A percentile compares a stretch with the other conserved stretches of the same genome.
Evolutionary conservation across 2,888 invertebrate species (phyloP).

Genomic region (Drosophila rubida): DNA sequence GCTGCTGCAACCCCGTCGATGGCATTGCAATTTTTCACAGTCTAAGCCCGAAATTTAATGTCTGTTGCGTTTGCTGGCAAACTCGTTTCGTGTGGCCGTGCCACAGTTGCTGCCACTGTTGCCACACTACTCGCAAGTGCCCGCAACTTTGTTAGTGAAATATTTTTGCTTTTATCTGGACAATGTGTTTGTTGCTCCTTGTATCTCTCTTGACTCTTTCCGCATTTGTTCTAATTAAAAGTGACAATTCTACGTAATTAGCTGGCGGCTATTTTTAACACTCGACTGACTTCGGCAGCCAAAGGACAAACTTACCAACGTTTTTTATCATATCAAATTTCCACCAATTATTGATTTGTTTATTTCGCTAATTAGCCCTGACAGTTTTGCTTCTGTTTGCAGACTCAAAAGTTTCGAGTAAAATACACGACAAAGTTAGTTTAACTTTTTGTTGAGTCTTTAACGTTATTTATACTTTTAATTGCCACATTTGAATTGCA

Average conservation of each 20-base stretch:
- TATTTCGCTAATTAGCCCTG: conserved; percentile 47
- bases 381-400: conserved; percentile 67
- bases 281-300: conserved; percentile 47
- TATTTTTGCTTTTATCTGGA: conserved; percentile 68
- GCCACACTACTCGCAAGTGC: conserved; percentile 40
- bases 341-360: conserved; percentile 59
- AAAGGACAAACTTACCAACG: neutral
- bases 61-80: conserved; percentile 32
- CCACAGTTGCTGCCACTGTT: conserved; percentile 32
- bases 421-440: too few species aligned
- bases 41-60: conserved; percentile 72
- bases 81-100: conserved; percentile 47
- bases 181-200: conserved; percentile 59
- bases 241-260: conserved; percentile 82
- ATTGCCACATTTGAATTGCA: too few species aligned
- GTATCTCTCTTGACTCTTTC: conserved; percentile 34
- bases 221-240: conserved; percentile 78
- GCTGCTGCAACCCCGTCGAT: neutral
- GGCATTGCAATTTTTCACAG: conserved; percentile 59
- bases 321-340: conserved; percentile 64
- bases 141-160: conserved; percentile 62
- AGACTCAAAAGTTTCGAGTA: neutral
- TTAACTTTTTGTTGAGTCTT: too few species aligned
- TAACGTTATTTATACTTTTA: too few species aligned
- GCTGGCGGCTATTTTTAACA: conserved; percentile 68